Evolutionary conservation across 2,113 vertebrate species (phyloP).

Genomic region (Myotis davidii): DNA sequence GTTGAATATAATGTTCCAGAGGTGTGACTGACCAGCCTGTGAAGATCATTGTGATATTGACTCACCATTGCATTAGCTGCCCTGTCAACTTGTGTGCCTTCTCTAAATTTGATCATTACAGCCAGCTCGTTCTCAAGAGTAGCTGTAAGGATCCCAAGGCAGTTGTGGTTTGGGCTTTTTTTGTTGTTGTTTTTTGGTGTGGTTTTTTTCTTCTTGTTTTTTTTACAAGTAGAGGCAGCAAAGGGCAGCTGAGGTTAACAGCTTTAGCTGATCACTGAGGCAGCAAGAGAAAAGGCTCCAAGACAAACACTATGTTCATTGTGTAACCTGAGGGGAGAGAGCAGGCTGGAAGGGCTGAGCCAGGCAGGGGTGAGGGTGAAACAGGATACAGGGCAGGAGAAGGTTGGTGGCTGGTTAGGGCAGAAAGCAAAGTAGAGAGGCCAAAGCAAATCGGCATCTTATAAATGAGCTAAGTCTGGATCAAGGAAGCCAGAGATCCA

Average conservation of each 20-base stretch:
- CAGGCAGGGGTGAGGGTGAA: not conserved
- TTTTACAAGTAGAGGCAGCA: not conserved
- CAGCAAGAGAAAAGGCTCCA: constrained; percentile 37
- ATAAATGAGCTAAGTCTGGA: not conserved
- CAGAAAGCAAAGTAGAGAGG: not conserved
- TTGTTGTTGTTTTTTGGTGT: not conserved
- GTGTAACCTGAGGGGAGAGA: not conserved
- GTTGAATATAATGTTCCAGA: not conserved
- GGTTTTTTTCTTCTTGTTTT: not conserved
- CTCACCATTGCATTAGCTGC: not conserved
- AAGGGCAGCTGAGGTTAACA: constrained; percentile 25
- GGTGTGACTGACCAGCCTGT: not conserved
- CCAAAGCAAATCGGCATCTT: not conserved
- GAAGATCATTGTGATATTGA: not conserved
- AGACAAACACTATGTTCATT: constrained; percentile 7
- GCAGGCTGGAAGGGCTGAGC: not conserved
- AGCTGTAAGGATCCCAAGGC: not conserved
- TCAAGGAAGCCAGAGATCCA: not conserved
- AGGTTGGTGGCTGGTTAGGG: not conserved
- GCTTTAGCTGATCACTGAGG: not conserved
- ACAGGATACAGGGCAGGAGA: not conserved
- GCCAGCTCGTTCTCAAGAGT: constrained; percentile 1
- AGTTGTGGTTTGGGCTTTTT: constrained; percentile 3
- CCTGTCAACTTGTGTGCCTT: not conserved
- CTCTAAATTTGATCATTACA: constrained; percentile 22